A percentile compares a stretch with the other conserved stretches of the same genome.
Conservation (phyloP, 1,140 invertebrate species). For the Acromyrmex heyeri region DNA sequence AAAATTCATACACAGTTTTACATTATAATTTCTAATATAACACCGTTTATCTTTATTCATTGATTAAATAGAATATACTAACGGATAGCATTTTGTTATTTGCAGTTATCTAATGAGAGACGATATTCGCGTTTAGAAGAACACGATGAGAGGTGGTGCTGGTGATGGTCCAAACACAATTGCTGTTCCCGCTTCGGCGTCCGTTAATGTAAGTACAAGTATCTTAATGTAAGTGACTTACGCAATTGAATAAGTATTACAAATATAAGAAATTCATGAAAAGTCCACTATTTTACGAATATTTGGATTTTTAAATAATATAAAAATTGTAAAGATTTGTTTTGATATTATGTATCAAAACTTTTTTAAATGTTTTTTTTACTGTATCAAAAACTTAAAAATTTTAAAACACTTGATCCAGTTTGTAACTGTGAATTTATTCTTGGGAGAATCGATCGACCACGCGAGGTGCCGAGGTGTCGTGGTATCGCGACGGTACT, state of each 20-base stretch:
- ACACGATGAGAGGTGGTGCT: conserved; percentile 85
- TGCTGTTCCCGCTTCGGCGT: conserved; percentile 85
- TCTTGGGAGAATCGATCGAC: conserved; percentile 31
- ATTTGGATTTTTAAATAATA: not conserved
- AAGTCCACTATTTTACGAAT: not conserved
- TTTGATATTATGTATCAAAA: not conserved
- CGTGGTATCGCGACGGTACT: conserved; percentile 45
- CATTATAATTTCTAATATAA: not conserved
- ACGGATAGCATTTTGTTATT: conserved; percentile 55
- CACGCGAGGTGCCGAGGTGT: conserved; percentile 43
- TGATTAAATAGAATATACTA: conserved; percentile 29
- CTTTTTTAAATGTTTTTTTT: not conserved
- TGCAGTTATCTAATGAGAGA: conserved; percentile 68
- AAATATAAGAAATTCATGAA: not conserved
- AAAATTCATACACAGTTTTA: not conserved
- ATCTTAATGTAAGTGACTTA: not conserved
- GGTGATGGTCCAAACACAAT: conserved; percentile 81
- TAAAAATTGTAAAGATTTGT: not conserved
- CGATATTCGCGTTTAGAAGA: conserved; percentile 43
- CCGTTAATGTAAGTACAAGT: conserved; percentile 79
- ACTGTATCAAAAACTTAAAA: not conserved
- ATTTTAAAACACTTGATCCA: not conserved
- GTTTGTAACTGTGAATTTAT: not conserved
- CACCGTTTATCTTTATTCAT: not conserved
- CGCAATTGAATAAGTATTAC: not conserved